Evolutionary conservation across 2,113 vertebrate species (phyloP).

Genomic region (Xiphophorus couchianus): DNA sequence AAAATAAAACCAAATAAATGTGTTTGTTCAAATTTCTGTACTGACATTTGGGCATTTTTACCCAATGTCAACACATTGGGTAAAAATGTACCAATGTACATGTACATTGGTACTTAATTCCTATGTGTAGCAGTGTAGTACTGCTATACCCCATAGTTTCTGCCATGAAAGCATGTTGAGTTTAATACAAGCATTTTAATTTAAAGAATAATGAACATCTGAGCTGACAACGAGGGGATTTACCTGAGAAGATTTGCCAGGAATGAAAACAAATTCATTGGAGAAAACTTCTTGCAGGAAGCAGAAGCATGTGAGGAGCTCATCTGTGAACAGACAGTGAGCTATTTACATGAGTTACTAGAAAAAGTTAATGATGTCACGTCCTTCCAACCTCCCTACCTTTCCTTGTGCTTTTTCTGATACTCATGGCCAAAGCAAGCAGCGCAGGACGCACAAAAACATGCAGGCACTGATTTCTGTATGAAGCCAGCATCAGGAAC

Average conservation of each 20-base stretch:
- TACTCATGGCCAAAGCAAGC: conserved; percentile 81
- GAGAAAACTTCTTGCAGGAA: conserved; percentile 88
- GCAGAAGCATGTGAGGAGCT: conserved; percentile 84
- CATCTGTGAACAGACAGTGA: conserved; percentile 78
- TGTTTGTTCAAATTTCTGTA: neutral
- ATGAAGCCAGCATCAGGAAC: conserved; percentile 86
- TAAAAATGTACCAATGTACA: no score
- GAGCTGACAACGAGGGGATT: conserved; percentile 1
- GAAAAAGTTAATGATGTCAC: neutral
- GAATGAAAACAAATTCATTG: conserved; percentile 91
- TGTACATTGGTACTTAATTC: no score
- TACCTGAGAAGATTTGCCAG: conserved; percentile 86
- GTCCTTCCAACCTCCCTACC: conserved; percentile 66
- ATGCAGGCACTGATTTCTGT: conserved; percentile 91
- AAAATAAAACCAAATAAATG: neutral
- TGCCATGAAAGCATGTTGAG: neutral
- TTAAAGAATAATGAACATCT: neutral
- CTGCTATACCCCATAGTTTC: neutral
- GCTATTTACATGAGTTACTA: accelerated
- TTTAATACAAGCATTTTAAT: neutral
- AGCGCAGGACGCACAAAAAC: conserved; percentile 87
- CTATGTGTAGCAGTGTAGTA: neutral
- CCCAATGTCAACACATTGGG: no score
- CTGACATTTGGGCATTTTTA: neutral
- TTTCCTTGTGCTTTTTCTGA: conserved; percentile 77